These are phyloP conservation scores for Erythrocercus mccallii DNA, from an alignment of 2,113 vertebrate genomes.

Conservation along the genomic window DNA sequence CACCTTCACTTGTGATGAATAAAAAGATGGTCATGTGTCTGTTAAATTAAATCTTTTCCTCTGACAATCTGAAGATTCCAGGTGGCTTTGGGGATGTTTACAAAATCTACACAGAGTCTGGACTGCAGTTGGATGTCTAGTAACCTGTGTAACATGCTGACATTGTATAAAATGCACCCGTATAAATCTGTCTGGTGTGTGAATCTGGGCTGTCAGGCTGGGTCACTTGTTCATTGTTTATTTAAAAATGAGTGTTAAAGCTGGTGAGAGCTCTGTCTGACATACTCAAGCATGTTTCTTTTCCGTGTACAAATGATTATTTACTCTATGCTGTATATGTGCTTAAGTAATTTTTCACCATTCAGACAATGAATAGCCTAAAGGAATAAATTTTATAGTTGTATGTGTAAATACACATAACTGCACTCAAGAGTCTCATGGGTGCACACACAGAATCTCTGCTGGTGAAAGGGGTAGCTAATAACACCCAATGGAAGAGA, in stretches of 20 bases:
- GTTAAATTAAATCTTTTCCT: not conserved
- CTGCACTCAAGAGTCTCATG: not conserved
- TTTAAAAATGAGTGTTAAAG: not conserved
- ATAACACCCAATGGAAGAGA: not conserved
- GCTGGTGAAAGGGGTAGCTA: not conserved
- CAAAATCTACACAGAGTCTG: not conserved
- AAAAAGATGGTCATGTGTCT: not conserved
- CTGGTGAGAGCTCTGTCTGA: not conserved
- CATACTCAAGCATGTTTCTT: not conserved
- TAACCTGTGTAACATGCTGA: not conserved
- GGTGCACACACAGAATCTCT: not conserved
- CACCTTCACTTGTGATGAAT: not conserved
- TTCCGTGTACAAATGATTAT: not conserved
- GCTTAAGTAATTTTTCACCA: not conserved
- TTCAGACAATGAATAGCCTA: not conserved
- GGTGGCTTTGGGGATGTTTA: not conserved
- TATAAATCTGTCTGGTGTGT: not conserved
- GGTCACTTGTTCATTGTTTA: not conserved
- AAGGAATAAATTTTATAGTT: not conserved
- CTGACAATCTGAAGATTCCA: not conserved
- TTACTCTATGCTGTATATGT: not conserved
- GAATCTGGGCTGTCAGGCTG: not conserved
- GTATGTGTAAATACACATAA: not conserved
- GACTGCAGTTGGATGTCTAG: not conserved
- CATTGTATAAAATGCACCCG: rapidly evolving